Base-by-base conservation (phyloP, 2,113 vertebrate species). In the Thalassarche chlororhynchos region DNA sequence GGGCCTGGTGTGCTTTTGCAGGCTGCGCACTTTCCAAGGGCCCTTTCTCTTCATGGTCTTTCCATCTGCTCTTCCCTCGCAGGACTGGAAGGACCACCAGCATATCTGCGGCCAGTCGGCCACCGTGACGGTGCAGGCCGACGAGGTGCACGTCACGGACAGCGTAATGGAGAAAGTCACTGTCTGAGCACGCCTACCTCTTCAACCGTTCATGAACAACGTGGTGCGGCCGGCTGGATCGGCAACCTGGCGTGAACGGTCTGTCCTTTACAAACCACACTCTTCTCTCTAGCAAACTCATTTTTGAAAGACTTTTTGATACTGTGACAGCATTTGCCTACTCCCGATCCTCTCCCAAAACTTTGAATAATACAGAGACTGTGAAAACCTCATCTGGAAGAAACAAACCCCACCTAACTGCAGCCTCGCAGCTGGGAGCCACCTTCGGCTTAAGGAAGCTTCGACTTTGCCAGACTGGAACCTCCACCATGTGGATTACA, bases 31-130 rank as follows among this genome's bases (percentile, higher is more conserved):
- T 69, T 40, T 47, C n/a, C 62, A 9, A 34, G 31, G 66, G 40
- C 52, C 18, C 20, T 24, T 62, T 70, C 44, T 64, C 72, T 42
- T 90, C 75, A 87, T 4, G 49, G 25, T 52, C 60, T 74, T 16
- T 55, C n/a, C 32, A 14, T 68, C n/a, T 84, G 70, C 83, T 72
- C 40, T 71, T 68, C 55, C 47, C 71, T 70, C 11, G 24, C 97
- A 99, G 99, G 99, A 99, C 98, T 99, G 99, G 99, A 99, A 99
- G 94, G 99, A 99, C 61, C 99, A 99, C 96, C 99, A 99, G 96
- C 99, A 99, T 62, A 93, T 98, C 80, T 99, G 99, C 12, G 99
- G 99, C 25, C 99, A 99, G 97, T 87, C 98, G 0, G 85, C 98
- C 17, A 97, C 98, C 0, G 96, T 99, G 88, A 97, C 98, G 0